Evolutionary conservation across 2,888 invertebrate genomes (phyloP), one percentile per base, ranked within the genome.

Genomic region (Sarcophaga rosellei): DNA sequence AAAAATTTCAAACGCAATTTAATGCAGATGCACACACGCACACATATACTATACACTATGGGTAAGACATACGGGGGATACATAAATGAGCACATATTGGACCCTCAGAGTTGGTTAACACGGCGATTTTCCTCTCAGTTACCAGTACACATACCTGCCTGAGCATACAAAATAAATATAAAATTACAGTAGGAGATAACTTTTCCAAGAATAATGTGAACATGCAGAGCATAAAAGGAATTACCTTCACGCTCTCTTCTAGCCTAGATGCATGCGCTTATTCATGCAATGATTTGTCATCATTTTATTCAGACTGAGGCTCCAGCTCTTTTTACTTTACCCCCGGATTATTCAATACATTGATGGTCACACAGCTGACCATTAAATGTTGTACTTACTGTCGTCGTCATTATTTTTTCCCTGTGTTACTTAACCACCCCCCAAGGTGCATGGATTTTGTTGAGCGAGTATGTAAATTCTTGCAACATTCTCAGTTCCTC

Each of bases 61-160:
- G 35, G 35, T 25, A 4, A 10, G 8, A 70, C 25, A 53, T 47
- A 21, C 53, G 63, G 17, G 15, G 25, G 23, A 74, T 61, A 20
- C 21, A 45, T 21, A 53, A 45, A 57, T 35, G 20, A 17, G 23
- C 11, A 59, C n/a, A 25, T 66, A 53, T 15, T 66, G 53, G 25
- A 45, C 70, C 74, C 61, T 78, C 75, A 35, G 70, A 72, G 74
- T 81, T 81, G 81, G 81, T 86, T 86, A 84, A 81, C 84, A 78
- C 81, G 78, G 82, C 84, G 75, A 86, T 81, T 84, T 84, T 35
- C 35, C 2, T 81, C 75, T 72, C 66, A 72, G 81, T 70, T 81
- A 84, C 81, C n/a, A n/a, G n/a, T n/a, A n/a, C n/a, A n/a, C n/a
- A n/a, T n/a, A n/a, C n/a, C n/a, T n/a, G n/a, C n/a, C n/a, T n/a